phyloP scores from a whole-genome alignment of 2,888 invertebrate genomes.

The Eupsilia transversa region DNA sequence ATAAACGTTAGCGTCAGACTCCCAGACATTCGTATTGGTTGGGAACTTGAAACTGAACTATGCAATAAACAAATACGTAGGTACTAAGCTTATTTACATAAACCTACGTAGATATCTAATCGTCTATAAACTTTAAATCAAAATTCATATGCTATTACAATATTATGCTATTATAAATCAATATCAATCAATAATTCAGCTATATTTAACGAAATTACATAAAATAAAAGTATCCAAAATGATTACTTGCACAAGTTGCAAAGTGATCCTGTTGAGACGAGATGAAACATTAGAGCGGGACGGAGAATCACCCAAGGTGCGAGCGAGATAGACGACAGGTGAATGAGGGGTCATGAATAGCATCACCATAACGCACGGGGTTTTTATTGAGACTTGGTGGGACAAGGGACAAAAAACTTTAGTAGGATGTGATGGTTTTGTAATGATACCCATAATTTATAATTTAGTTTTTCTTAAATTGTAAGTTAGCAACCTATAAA shows the following conservation, averaged over 20 bases:
- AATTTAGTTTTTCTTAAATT: no score
- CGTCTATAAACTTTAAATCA: background rate
- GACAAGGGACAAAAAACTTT: slow-evolving; percentile 20
- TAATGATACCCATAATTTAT: background rate
- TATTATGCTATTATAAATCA: no score
- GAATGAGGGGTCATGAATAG: slow-evolving; percentile 86
- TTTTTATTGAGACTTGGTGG: slow-evolving; percentile 22
- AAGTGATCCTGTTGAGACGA: slow-evolving; percentile 73
- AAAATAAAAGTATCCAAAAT: slow-evolving; percentile 46
- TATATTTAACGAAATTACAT: slow-evolving; percentile 40
- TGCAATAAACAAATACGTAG: background rate
- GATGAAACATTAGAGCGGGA: slow-evolving; percentile 78
- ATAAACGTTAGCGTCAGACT: background rate
- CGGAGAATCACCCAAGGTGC: slow-evolving; percentile 55
- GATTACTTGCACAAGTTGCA: slow-evolving; percentile 51
- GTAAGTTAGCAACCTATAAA: background rate
- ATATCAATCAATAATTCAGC: slow-evolving; percentile 7
- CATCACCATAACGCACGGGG: slow-evolving; percentile 64
- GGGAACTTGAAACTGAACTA: background rate
- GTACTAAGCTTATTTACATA: background rate
- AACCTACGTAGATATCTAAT: background rate
- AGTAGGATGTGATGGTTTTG: no score
- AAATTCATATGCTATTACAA: background rate
- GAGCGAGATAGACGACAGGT: slow-evolving; percentile 77
- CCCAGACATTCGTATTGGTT: background rate